Evolutionary conservation across 2,797 vertebrate species (phyloP).

Genomic region (Tadarida brasiliensis): DNA sequence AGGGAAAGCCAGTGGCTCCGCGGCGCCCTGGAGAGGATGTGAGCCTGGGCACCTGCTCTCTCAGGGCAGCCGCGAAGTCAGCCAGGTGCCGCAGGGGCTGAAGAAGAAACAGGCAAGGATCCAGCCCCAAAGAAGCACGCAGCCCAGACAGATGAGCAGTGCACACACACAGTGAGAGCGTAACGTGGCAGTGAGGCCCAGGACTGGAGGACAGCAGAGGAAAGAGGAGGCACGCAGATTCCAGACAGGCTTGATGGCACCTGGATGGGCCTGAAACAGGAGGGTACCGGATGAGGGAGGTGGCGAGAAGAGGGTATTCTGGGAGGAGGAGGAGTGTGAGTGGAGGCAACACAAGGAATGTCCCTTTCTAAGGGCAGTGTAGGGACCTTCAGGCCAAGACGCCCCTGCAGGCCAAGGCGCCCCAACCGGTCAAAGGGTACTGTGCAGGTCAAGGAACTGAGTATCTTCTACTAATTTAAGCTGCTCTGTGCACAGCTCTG

Average conservation of each 20-base stretch:
- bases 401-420: background rate
- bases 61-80: background rate
- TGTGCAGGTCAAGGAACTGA: background rate
- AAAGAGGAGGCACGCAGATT: background rate
- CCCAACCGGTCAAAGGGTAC: background rate
- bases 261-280: background rate
- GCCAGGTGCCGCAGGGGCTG: too few species aligned
- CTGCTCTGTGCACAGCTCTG: background rate
- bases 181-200: rapidly evolving
- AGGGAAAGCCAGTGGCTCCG: background rate
- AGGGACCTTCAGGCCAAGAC: background rate
- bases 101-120: background rate
- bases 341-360: background rate
- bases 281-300: background rate
- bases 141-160: background rate
- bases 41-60: background rate
- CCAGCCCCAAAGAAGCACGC: background rate
- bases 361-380: background rate
- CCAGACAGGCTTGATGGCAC: background rate
- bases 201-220: background rate
- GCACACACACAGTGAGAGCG: rapidly evolving
- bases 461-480: background rate
- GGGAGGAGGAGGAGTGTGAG: background rate
- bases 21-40: rapidly evolving
- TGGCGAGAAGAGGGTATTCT: background rate